A percentile compares a stretch with the other conserved stretches of the same genome.
Evolutionary conservation across 1,140 invertebrate genomes (phyloP).

Genomic region (Aplysia californica): DNA sequence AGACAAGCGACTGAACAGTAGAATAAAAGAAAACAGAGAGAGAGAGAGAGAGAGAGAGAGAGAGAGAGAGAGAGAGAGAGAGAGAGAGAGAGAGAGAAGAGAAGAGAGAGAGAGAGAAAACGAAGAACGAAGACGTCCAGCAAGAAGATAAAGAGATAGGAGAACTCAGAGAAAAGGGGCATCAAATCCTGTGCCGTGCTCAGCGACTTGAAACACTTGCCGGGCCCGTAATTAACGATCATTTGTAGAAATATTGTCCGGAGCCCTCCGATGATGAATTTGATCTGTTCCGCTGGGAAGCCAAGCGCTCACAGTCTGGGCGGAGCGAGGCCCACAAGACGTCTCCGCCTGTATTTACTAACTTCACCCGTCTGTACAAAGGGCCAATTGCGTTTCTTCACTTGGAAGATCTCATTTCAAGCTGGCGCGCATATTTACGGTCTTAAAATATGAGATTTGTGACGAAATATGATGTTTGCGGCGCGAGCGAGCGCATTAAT

Average conservation of each 20-base stretch:
- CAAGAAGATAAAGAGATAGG: too few species aligned
- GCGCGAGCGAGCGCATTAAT: background rate
- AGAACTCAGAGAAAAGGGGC: too few species aligned
- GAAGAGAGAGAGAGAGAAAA: too few species aligned
- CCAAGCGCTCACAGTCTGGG: background rate
- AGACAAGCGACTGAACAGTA: too few species aligned
- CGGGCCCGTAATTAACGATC: slow-evolving; percentile 22
- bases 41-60: too few species aligned
- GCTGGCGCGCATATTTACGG: slow-evolving; percentile 23
- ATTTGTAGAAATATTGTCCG: slow-evolving; percentile 19
- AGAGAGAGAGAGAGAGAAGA: too few species aligned
- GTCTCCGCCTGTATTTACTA: background rate
- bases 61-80: too few species aligned
- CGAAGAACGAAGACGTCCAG: too few species aligned
- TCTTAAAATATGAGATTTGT: slow-evolving; percentile 28
- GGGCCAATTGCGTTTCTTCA: slow-evolving; percentile 26
- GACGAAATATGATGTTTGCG: slow-evolving; percentile 20
- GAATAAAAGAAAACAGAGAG: too few species aligned
- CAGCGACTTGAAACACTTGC: slow-evolving; percentile 13
- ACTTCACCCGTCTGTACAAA: background rate
- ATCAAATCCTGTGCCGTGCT: too few species aligned
- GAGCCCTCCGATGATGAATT: slow-evolving; percentile 20
- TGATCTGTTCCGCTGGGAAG: slow-evolving; percentile 20
- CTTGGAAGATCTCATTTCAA: slow-evolving; percentile 27
- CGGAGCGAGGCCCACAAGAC: background rate